Conservation (phyloP, 2,888 invertebrate genomes). For the Nesidiocoris tenuis region DNA sequence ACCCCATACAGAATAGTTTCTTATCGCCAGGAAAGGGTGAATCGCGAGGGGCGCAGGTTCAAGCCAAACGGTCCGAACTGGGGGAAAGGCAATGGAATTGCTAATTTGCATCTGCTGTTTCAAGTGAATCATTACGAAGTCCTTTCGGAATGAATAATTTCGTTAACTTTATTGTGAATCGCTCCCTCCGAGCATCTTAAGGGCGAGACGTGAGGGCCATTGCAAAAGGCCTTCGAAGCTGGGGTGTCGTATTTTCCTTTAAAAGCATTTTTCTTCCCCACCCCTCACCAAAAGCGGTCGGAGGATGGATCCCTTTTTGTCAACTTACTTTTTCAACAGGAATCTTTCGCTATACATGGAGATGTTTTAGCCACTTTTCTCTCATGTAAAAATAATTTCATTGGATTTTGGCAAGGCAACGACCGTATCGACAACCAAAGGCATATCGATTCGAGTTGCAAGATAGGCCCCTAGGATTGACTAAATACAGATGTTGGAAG, state of each 20-base stretch:
- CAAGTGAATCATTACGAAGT: constrained; percentile 16
- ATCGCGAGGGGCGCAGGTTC: not conserved
- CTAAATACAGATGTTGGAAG: no score
- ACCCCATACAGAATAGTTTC: not conserved
- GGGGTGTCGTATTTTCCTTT: not conserved
- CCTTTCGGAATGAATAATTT: constrained; percentile 26
- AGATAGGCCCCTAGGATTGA: no score
- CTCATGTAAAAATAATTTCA: no score
- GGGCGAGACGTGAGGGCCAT: constrained; percentile 3
- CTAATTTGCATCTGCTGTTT: constrained; percentile 29
- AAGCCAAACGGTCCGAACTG: not conserved
- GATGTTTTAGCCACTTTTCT: no score
- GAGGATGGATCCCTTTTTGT: no score
- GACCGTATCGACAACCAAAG: no score
- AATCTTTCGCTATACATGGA: no score
- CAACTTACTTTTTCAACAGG: no score
- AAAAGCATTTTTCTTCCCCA: not conserved
- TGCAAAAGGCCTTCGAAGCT: not conserved
- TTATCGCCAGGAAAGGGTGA: not conserved
- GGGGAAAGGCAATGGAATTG: not conserved
- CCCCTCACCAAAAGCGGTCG: no score
- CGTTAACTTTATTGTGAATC: constrained; percentile 22
- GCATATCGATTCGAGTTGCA: no score
- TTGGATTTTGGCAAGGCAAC: no score
- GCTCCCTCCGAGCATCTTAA: not conserved